A percentile compares a stretch with the other conserved stretches of the same genome.
Evolutionary conservation across 2,113 vertebrate species (phyloP).

Genomic region (Edolisoma coerulescens): DNA sequence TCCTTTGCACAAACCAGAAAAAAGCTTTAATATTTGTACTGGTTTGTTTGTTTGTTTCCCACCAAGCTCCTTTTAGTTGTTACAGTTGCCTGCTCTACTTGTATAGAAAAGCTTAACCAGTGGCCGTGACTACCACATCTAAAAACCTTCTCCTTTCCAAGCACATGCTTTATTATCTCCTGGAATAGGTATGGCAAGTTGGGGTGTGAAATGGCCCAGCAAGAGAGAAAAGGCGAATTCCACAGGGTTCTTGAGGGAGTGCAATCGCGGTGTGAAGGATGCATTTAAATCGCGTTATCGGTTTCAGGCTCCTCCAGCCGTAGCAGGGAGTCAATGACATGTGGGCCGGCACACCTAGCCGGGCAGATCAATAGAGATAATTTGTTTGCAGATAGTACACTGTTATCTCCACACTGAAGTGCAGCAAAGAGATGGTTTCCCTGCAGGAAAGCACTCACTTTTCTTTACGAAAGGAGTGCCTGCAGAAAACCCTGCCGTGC

Average conservation of each 20-base stretch:
- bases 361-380: background rate
- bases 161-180: background rate
- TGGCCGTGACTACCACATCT: background rate
- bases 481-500: background rate
- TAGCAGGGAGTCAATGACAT: background rate
- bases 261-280: background rate
- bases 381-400: background rate
- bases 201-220: background rate
- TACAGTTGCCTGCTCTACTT: background rate
- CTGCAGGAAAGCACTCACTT: background rate
- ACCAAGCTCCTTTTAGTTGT: background rate
- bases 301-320: background rate
- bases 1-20: background rate
- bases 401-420: background rate
- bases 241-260: background rate
- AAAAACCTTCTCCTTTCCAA: background rate
- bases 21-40: background rate
- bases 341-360: background rate
- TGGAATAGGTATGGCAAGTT: background rate
- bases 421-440: background rate
- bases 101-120: background rate
- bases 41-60: background rate
- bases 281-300: background rate
- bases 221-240: background rate
- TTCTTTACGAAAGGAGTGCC: background rate